A percentile compares a stretch with the other conserved stretches of the same genome.
Conservation (phyloP, 2,888 invertebrate genomes). For the Aleiodes testaceus region DNA sequence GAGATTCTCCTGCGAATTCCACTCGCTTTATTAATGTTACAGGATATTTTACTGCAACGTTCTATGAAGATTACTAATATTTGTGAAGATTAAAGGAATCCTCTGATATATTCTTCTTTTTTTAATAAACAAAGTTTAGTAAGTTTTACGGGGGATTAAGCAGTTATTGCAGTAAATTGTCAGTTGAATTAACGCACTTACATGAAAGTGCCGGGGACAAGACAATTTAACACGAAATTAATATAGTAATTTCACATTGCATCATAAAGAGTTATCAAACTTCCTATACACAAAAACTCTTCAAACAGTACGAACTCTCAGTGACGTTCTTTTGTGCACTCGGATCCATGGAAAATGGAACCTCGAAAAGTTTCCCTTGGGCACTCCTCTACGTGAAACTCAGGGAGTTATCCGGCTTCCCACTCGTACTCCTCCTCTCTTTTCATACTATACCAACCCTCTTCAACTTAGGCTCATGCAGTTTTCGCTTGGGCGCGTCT, state of each 20-base stretch:
- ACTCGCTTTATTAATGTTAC: background rate
- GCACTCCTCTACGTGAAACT: conserved; percentile 26
- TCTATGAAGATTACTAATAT: conserved; percentile 4
- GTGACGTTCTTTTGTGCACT: conserved; percentile 35
- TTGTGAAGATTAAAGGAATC: conserved; percentile 6
- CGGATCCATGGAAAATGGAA: conserved; percentile 39
- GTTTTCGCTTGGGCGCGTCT: conserved; percentile 31
- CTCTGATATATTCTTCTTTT: background rate
- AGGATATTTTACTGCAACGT: conserved; percentile 14
- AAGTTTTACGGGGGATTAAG: too few relatives aligned
- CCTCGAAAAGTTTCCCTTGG: conserved; percentile 40
- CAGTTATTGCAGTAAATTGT: background rate
- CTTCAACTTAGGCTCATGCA: conserved; percentile 32
- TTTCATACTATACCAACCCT: conserved; percentile 21
- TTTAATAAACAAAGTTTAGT: too few relatives aligned
- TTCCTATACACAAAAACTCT: background rate
- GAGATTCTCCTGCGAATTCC: background rate
- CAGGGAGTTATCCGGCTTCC: conserved; percentile 35
- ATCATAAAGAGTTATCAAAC: conserved; percentile 14
- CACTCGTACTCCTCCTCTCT: conserved; percentile 29
- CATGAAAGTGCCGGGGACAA: background rate
- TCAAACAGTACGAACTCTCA: conserved; percentile 18
- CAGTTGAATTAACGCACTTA: background rate
- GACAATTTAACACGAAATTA: background rate
- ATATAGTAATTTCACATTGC: background rate